These are phyloP conservation scores for Sceliomorpha sp. DNA, from an alignment of 2,888 invertebrate species.

Conservation along the genomic window DNA sequence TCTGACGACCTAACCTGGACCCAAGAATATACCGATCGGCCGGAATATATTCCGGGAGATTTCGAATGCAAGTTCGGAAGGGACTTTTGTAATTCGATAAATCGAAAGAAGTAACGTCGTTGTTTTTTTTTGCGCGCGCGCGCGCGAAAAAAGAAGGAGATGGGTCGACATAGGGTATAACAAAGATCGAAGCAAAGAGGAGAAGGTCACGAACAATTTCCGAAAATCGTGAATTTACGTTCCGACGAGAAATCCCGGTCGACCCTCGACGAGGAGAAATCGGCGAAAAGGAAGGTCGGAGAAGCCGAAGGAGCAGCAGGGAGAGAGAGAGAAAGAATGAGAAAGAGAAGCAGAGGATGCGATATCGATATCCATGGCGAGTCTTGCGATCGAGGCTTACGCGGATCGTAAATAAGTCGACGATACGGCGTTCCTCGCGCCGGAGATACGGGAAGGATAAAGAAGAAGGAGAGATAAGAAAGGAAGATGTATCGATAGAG, in stretches of 20 bases:
- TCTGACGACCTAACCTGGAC: slow-evolving; percentile 6
- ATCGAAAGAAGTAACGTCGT: too few species aligned
- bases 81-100: too few species aligned
- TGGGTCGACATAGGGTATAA: slow-evolving; percentile 20
- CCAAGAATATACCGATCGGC: slow-evolving; percentile 6
- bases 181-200: slow-evolving; percentile 44
- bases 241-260: slow-evolving; percentile 37
- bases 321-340: slow-evolving; percentile 41
- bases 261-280: slow-evolving; percentile 55
- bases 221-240: slow-evolving; percentile 51
- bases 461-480: slow-evolving; percentile 60
- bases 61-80: too few species aligned
- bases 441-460: slow-evolving; percentile 66
- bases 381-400: slow-evolving; percentile 72
- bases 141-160: too few species aligned
- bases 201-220: slow-evolving; percentile 48
- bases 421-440: slow-evolving; percentile 68
- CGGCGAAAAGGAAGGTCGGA: slow-evolving; percentile 33
- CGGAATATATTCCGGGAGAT: neutral
- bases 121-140: too few species aligned
- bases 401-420: slow-evolving; percentile 74
- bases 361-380: slow-evolving; percentile 65
- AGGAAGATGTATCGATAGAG: slow-evolving; percentile 64
- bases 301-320: slow-evolving; percentile 26
- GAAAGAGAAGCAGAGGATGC: slow-evolving; percentile 41